These are phyloP conservation scores for Drosophila mercatorum DNA, from an alignment of 2,888 invertebrate genomes.

Conservation along the genomic window DNA sequence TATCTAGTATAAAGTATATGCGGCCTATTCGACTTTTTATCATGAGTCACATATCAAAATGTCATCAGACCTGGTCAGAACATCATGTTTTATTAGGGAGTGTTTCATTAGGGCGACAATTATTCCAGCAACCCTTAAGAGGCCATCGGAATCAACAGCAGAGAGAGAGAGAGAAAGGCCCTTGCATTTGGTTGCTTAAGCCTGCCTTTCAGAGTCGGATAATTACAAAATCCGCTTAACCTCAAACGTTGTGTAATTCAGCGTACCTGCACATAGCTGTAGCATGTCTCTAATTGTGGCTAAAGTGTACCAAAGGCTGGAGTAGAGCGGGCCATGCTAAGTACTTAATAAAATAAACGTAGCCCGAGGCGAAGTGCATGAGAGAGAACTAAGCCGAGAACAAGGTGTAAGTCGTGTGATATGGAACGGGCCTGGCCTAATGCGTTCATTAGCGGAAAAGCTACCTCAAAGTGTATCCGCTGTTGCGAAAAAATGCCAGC, in stretches of 20 bases:
- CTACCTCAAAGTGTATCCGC: constrained; percentile 76
- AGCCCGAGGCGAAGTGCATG: constrained; percentile 27
- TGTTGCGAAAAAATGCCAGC: constrained; percentile 76
- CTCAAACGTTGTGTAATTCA: constrained; percentile 81
- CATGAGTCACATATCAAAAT: background rate
- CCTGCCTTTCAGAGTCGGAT: constrained; percentile 72
- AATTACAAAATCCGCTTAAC: constrained; percentile 83
- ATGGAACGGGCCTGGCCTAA: constrained; percentile 60
- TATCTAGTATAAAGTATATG: too few species aligned
- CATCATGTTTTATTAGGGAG: background rate
- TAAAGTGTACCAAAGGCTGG: constrained; percentile 45
- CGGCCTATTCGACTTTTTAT: too few species aligned
- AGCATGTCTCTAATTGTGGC: constrained; percentile 69
- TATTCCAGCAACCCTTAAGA: constrained; percentile 16
- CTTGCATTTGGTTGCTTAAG: constrained; percentile 30
- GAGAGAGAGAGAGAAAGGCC: background rate
- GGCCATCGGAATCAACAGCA: constrained; percentile 11
- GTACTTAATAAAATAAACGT: constrained; percentile 51
- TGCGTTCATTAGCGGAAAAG: constrained; percentile 81
- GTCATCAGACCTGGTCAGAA: background rate
- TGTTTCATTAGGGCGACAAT: constrained; percentile 11
- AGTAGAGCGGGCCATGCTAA: constrained; percentile 23
- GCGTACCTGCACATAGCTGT: constrained; percentile 59
- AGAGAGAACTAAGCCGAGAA: constrained; percentile 63
- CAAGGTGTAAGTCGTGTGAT: constrained; percentile 63